Base-by-base conservation (phyloP, 1,140 invertebrate genomes). In the Andricus grossulariae region DNA sequence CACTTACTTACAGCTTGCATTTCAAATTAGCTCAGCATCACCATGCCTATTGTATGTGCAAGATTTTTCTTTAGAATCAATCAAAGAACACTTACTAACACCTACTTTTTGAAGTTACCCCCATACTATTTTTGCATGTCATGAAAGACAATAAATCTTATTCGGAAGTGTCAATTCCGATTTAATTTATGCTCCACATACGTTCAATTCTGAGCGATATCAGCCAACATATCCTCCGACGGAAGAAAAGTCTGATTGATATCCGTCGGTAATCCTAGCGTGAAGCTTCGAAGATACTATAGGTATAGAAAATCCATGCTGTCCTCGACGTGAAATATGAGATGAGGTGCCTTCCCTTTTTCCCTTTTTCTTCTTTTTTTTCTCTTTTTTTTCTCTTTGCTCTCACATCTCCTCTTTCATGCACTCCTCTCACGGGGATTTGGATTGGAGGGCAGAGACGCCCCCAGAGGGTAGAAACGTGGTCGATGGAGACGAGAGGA, bases 401-500 rank as follows among this genome's bases (percentile, higher is more conserved):
- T n/a, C 57, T 72, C 50, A 70, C 50, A 70, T 72, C 76, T 74
- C 57, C 32, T 79, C 71, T 50, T 16, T 18, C 54, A 66, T 54
- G 45, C 71, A 55, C 79, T 79, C 82, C 85, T 88, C 84, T 85
- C 84, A 85, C 87, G 83, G 86, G 88, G 86, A 89, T 90, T 90
- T 87, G 81, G 81, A 87, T 88, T 86, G 84, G 87, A 86, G 85
- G 82, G 83, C 82, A 81, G 87, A 83, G 82, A 84, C 80, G 84
- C 82, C 84, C 80, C 86, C 66, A 83, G 85, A 85, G 86, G 84
- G 85, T 85, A 73, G 83, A 81, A 86, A 88, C 84, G 86, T 87
- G 88, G 88, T 88, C 88, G 88, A 90, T 88, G 88, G 86, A 89
- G 89, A 90, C 88, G 88, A 90, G 89, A 90, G 87, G 90, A 91